Base-by-base conservation (phyloP, 2,888 invertebrate genomes). In the Eumacrocentrus americanus region DNA sequence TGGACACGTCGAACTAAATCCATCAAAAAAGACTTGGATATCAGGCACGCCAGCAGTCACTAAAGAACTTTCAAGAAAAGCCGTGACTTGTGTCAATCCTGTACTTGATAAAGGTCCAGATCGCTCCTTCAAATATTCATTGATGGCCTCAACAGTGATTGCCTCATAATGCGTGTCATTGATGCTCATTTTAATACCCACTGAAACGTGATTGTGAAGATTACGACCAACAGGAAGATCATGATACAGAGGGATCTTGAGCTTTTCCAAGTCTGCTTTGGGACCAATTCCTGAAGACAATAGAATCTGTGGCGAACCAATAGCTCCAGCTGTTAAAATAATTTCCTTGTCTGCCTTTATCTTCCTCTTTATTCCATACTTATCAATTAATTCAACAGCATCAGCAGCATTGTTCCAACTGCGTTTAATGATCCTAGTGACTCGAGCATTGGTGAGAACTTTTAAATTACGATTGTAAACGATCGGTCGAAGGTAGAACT, bases 211-310 rank as follows among this genome's bases (percentile, higher is more conserved):
- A 65, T 81, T 81, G 12, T 78, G 77, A 1, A 81, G 67, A 62
- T 77, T 79, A 23, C 62, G 64, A 0, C 81, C 81, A 3, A 81
- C 81, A 0, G 80, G 77, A 0, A 81, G 65, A 48, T 81, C 71
- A 42, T 72, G 70, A 2, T 75, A 38, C 0, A 75, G 63, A 6
- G 70, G 63, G 3, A 80, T 72, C 0, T 74, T 75, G 0, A 79
- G 66, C 11, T 77, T 72, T 22, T 74, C 61, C 0, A 85, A 70
- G 50, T 84, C 81, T 23, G 75, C 67, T 66, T 74, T 77, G 0
- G 84, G 83, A 0, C 85, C 85, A 40, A 86, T 81, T 0, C 86
- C 86, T 5, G 85, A 85, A 57, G 83, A 75, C 77, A 86, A 75
- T 1, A 86, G 74, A 63, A 86, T 77, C 47, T 85, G 83, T 1